phyloP scores from a whole-genome alignment of 2,797 vertebrate genomes.

The Buceros bicornis region DNA sequence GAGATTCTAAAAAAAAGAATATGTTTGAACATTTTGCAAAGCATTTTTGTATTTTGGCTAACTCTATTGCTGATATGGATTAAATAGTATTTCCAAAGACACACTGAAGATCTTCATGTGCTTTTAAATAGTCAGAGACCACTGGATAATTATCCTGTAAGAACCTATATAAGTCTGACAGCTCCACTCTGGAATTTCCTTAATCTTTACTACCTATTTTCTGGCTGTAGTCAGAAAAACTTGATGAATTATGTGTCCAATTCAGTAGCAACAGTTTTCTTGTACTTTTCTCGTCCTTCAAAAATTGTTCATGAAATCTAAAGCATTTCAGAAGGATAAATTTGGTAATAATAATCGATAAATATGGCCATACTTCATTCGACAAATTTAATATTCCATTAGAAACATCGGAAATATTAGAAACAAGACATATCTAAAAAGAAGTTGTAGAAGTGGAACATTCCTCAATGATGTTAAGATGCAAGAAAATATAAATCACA shows the following conservation, averaged over 20 bases:
- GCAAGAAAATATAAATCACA: constrained; percentile 25
- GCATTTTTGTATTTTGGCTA: not conserved
- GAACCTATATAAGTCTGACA: not conserved
- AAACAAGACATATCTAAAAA: not conserved
- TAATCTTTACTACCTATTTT: not conserved
- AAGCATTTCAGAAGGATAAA: not conserved
- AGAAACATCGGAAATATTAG: not conserved
- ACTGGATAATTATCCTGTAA: not conserved
- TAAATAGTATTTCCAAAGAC: not conserved
- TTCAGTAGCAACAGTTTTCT: not conserved
- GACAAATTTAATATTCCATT: not conserved
- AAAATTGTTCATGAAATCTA: not conserved
- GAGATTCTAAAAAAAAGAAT: not conserved
- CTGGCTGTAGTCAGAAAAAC: not conserved
- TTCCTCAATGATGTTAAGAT: not conserved
- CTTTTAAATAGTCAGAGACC: not conserved
- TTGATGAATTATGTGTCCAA: not conserved
- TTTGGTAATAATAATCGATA: not conserved
- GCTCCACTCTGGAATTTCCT: not conserved
- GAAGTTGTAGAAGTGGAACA: not conserved
- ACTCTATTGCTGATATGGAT: not conserved
- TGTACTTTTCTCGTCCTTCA: not conserved
- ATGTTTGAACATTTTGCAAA: not conserved
- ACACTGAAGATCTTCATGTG: not conserved
- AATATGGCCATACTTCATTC: not conserved